Conservation (phyloP, 2,888 invertebrate species). For the Suillia variegata region DNA sequence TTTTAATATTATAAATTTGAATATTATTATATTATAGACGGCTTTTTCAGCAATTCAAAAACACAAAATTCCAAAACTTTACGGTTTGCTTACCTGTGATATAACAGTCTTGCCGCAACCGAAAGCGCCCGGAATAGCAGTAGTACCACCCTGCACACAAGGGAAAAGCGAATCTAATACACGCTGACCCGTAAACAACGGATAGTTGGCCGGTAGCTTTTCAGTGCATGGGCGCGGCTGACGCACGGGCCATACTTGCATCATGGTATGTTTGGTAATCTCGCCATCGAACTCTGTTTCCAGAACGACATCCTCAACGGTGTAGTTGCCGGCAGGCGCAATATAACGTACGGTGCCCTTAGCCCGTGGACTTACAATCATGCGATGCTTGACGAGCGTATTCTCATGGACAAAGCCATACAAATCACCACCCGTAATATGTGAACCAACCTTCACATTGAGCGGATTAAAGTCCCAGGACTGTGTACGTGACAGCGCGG, state of each 20-base stretch:
- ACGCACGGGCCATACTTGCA: constrained; percentile 99
- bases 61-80: not conserved
- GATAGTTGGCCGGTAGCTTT: constrained; percentile 97
- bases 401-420: constrained; percentile 96
- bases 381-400: constrained; percentile 93
- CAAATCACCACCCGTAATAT: constrained; percentile 97
- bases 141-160: constrained; percentile 98
- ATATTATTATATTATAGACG: not conserved
- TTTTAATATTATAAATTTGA: constrained; percentile 62
- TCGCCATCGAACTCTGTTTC: constrained; percentile 99
- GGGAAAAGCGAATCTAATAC: constrained; percentile 98
- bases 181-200: constrained; percentile 95
- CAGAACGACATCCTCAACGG: constrained; percentile 87
- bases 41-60: not conserved
- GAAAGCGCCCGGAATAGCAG: constrained; percentile 98
- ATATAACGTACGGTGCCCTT: constrained; percentile 96
- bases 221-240: constrained; percentile 95
- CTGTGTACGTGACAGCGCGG: constrained; percentile 77
- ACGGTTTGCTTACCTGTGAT: constrained; percentile 64
- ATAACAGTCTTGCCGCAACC: constrained; percentile 87
- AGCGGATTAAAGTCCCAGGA: constrained; percentile 92
- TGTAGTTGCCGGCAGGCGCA: constrained; percentile 92
- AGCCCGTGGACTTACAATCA: constrained; percentile 92
- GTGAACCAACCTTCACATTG: constrained; percentile 83
- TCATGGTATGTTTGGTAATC: constrained; percentile 86